Base-by-base conservation (phyloP, 2,888 invertebrate species). In the Eilema sororculum region DNA sequence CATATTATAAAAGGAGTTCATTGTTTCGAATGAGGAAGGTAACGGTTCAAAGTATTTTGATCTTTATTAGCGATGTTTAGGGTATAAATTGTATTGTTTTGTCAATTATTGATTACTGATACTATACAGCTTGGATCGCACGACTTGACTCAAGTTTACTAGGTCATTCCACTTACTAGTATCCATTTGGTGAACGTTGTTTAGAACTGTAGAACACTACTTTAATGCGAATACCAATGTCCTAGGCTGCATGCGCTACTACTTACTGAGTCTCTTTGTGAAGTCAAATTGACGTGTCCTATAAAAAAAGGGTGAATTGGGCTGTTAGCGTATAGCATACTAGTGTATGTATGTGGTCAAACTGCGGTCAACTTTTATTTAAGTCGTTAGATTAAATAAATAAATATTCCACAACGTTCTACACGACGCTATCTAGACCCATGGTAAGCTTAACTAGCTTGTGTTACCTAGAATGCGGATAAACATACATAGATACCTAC, bases 81-180 rank as follows among this genome's bases (percentile, higher is more conserved):
- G 60, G 68, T 74, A 3, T 0, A 65, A 10, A 67, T 65, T 76
- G 0, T 3, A 9, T 57, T 74, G 71, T 56, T 3, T n/a, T 24
- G 0, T 9, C 0, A 62, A 33, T 56, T 83, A 83, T 83, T 76
- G 83, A 83, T 84, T 84, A 73, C 68, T 78, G 74, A 75, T 83
- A 67, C 61, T 72, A 73, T 77, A 75, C 69, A 76, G 74, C 59
- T 72, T 67, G 71, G 69, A 70, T 75, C 72, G 72, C 74, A 78
- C 68, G 77, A 67, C 76, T 82, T 33, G 75, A 78, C 78, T 85
- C 85, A 85, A 85, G 84, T 84, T 84, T 84, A 84, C 78, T 85
- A 67, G 85, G 84, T 81, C 83, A 82, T 85, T 84, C 81, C 80
- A 81, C 84, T 85, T 81, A 67, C 74, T 62, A 75, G 79, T 77